Evolutionary conservation across 2,113 vertebrate species (phyloP).

Genomic region (Aptenodytes forsteri): DNA sequence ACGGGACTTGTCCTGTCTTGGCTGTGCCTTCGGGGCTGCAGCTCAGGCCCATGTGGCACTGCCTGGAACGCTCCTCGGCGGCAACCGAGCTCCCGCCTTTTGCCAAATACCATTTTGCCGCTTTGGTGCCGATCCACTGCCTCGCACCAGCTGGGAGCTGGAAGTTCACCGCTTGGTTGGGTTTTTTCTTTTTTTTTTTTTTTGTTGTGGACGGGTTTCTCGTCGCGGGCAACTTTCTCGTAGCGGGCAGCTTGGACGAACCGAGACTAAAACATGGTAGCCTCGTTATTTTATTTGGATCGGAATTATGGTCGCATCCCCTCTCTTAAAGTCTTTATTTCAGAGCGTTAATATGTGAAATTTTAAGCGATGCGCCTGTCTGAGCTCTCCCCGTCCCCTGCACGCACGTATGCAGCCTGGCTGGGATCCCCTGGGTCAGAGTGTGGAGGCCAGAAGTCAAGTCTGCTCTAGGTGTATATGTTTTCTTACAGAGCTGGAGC

Average conservation of each 20-base stretch:
- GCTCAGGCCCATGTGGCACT: not conserved
- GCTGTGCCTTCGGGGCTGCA: too few species aligned
- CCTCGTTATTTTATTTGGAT: not conserved
- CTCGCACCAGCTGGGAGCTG: not conserved
- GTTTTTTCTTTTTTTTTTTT: not conserved
- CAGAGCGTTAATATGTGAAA: not conserved
- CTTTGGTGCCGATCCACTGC: not conserved
- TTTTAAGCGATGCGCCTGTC: not conserved
- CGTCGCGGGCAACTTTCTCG: not conserved
- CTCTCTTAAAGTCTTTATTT: not conserved
- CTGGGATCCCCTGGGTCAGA: too few species aligned
- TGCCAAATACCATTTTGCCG: not conserved
- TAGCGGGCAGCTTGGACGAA: not conserved
- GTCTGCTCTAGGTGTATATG: too few species aligned
- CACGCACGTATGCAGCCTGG: too few species aligned
- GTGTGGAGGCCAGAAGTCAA: not conserved
- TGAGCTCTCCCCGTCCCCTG: not conserved
- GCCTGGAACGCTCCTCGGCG: not conserved
- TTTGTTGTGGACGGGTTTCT: not conserved
- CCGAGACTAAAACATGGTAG: not conserved
- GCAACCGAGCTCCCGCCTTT: not conserved
- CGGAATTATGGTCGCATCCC: not conserved
- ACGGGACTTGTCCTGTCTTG: not conserved
- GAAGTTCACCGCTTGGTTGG: not conserved
- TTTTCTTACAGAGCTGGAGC: not conserved